Evolutionary conservation across 2,113 vertebrate species (phyloP).

Genomic region (Holacanthus passer): DNA sequence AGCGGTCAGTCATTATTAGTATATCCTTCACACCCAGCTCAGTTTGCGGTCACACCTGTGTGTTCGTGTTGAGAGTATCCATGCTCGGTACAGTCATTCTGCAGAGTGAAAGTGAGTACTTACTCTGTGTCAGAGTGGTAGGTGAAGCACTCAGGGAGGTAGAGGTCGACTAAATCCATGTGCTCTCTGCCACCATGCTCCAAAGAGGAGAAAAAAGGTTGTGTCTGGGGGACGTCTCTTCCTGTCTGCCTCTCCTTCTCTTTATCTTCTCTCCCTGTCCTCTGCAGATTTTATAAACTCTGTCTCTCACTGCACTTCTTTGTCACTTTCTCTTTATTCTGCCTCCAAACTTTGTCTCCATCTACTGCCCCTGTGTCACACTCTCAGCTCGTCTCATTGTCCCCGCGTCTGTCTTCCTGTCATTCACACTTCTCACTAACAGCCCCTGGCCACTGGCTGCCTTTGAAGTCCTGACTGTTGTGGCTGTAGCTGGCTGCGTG

Average conservation of each 20-base stretch:
- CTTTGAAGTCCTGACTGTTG: slow-evolving; percentile 70
- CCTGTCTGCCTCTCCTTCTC: slow-evolving; percentile 5
- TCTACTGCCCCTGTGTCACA: slow-evolving; percentile 46
- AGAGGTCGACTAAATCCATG: slow-evolving; percentile 84
- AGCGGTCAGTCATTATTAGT: background rate
- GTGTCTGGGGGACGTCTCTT: slow-evolving; percentile 14
- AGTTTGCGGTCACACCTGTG: background rate
- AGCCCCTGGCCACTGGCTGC: slow-evolving; percentile 40
- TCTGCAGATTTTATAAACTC: slow-evolving; percentile 1
- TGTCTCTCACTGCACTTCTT: slow-evolving; percentile 19
- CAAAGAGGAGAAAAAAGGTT: slow-evolving; percentile 33
- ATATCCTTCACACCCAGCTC: background rate
- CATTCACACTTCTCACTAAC: slow-evolving; percentile 59
- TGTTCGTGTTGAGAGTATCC: background rate
- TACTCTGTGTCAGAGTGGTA: slow-evolving; percentile 81
- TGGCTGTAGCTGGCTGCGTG: slow-evolving; percentile 58
- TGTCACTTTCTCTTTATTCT: slow-evolving; percentile 45
- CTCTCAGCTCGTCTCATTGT: slow-evolving; percentile 47
- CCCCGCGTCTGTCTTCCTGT: slow-evolving; percentile 43
- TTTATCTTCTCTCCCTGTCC: background rate
- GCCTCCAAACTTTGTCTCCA: slow-evolving; percentile 54
- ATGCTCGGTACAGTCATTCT: background rate
- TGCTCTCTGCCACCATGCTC: slow-evolving; percentile 74
- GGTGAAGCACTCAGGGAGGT: slow-evolving; percentile 83
- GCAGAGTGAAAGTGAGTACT: slow-evolving; percentile 63